Evolutionary conservation across 2,888 invertebrate species (phyloP).

Genomic region (Lathronympha strigana): DNA sequence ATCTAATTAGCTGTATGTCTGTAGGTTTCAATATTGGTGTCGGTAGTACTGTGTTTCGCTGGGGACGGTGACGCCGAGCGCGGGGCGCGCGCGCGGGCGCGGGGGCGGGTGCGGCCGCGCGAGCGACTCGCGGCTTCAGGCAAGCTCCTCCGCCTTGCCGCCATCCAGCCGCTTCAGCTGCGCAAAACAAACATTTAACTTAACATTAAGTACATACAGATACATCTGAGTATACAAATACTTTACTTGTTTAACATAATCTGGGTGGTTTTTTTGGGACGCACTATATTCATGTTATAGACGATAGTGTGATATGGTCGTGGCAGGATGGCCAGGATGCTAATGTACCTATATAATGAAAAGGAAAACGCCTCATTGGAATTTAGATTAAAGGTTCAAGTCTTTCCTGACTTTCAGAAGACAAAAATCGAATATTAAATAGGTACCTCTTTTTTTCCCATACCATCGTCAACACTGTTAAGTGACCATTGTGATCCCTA

Average conservation of each 20-base stretch:
- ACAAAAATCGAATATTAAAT: no score
- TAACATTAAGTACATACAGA: neutral
- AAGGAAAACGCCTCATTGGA: no score
- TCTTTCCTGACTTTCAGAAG: no score
- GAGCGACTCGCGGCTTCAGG: constrained; percentile 61
- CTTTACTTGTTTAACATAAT: neutral
- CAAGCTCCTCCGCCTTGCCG: constrained; percentile 73
- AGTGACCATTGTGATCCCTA: no score
- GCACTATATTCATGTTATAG: no score
- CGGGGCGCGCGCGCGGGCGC: constrained; percentile 37
- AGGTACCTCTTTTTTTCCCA: no score
- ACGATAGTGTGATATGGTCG: no score
- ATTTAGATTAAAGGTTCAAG: no score
- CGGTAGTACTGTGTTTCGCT: constrained; percentile 46
- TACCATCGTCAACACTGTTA: no score
- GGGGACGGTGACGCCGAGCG: constrained; percentile 45
- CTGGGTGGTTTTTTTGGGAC: no score
- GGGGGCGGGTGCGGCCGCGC: constrained; percentile 21
- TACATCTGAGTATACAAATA: neutral
- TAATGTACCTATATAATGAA: no score
- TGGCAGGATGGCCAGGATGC: no score
- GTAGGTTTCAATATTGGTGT: constrained; percentile 43
- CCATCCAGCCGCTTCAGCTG: constrained; percentile 79
- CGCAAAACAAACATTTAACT: constrained; percentile 42
- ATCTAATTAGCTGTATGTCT: neutral